A percentile compares a stretch with the other conserved stretches of the same genome.
Conservation (phyloP, 2,113 vertebrate genomes). For the Chaetura pelagica region DNA sequence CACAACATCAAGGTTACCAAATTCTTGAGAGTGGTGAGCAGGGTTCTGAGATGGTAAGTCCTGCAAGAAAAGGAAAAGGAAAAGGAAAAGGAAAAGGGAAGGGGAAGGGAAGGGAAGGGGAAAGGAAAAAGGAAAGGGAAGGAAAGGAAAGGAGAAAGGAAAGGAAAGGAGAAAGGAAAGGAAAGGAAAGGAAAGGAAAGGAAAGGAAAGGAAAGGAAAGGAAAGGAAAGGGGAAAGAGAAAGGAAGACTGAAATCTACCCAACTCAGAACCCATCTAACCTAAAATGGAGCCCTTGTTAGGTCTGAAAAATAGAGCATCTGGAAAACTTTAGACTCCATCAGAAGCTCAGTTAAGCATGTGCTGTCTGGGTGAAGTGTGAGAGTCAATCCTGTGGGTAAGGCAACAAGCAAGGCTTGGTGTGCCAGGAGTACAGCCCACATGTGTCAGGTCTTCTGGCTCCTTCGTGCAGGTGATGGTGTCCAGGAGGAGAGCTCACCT, state of each 20-base stretch:
- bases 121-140: too few species aligned
- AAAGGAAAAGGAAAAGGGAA: too few species aligned
- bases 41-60: background rate
- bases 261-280: background rate
- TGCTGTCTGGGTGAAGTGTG: background rate
- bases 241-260: too few species aligned
- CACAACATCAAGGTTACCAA: background rate
- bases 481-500: background rate
- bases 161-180: too few species aligned
- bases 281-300: background rate
- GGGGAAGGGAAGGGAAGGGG: too few species aligned
- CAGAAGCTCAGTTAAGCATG: background rate
- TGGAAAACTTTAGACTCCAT: background rate
- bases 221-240: too few species aligned
- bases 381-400: accelerated
- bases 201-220: too few species aligned
- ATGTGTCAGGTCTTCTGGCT: background rate
- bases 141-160: too few species aligned
- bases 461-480: accelerated
- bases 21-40: background rate
- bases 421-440: background rate
- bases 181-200: too few species aligned
- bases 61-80: too few species aligned
- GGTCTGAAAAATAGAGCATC: background rate
- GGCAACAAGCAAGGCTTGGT: accelerated